Conservation (phyloP, 2,113 vertebrate genomes). For the Corvus moneduloides region DNA sequence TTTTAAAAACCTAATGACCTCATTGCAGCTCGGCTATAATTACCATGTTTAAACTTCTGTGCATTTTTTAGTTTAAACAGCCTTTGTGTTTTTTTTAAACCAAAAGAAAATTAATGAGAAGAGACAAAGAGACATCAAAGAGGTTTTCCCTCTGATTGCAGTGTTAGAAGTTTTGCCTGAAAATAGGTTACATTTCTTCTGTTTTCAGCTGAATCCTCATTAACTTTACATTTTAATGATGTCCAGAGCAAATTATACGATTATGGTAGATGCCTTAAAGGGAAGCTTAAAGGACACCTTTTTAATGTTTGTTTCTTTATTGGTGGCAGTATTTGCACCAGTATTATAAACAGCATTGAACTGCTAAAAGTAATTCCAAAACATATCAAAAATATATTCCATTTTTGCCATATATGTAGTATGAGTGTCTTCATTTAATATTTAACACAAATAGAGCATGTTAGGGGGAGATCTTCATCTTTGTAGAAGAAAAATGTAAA, state of each 20-base stretch:
- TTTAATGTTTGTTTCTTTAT: conserved; percentile 68
- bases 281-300: conserved; percentile 75
- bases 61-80: conserved; percentile 76
- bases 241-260: conserved; percentile 78
- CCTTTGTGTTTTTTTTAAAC: conserved; percentile 78
- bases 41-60: conserved; percentile 80
- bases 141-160: conserved; percentile 84
- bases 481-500: conserved; percentile 25
- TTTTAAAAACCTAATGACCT: conserved; percentile 74
- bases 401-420: background rate
- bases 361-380: conserved; percentile 44
- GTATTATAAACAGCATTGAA: conserved; percentile 65
- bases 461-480: conserved; percentile 22
- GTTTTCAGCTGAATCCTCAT: conserved; percentile 90
- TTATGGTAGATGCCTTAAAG: conserved; percentile 79
- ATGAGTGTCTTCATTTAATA: conserved; percentile 8
- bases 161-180: conserved; percentile 91
- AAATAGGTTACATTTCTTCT: conserved; percentile 89
- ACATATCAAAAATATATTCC: background rate
- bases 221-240: conserved; percentile 96
- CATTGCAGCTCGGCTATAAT: conserved; percentile 77
- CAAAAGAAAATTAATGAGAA: conserved; percentile 91
- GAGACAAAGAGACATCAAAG: conserved; percentile 94
- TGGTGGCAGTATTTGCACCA: conserved; percentile 63
- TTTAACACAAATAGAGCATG: background rate